Conservation (phyloP, 2,888 invertebrate species). For the Mactromeris polynyma region DNA sequence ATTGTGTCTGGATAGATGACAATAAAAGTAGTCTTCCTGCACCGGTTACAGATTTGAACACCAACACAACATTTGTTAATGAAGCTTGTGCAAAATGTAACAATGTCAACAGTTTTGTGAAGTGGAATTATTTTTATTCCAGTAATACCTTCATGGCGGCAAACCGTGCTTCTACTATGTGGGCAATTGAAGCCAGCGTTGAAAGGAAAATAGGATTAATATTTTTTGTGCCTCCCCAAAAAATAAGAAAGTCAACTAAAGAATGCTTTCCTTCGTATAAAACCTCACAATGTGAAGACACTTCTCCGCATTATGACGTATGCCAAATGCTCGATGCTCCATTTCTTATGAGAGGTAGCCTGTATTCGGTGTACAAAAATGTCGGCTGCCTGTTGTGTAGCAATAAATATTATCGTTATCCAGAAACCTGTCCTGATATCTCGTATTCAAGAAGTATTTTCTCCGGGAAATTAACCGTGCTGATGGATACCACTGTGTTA, state of each 20-base stretch:
- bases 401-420: background rate
- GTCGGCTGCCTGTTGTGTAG: background rate
- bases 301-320: background rate
- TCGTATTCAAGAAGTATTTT: background rate
- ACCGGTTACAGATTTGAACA: background rate
- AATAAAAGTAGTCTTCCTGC: background rate
- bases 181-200: background rate
- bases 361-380: background rate
- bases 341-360: background rate
- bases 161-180: background rate
- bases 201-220: background rate
- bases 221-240: background rate
- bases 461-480: background rate
- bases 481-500: background rate
- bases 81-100: constrained; percentile 12
- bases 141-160: too few species aligned
- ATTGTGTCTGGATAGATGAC: background rate
- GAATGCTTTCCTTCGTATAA: background rate
- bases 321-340: background rate
- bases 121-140: constrained; percentile 5
- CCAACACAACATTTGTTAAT: background rate
- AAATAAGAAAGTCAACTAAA: background rate
- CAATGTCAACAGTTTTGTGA: background rate
- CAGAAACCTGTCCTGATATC: background rate
- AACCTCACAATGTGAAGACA: background rate